phyloP scores from a whole-genome alignment of 2,113 vertebrate species.

The Campylomormyrus tamandua region DNA sequence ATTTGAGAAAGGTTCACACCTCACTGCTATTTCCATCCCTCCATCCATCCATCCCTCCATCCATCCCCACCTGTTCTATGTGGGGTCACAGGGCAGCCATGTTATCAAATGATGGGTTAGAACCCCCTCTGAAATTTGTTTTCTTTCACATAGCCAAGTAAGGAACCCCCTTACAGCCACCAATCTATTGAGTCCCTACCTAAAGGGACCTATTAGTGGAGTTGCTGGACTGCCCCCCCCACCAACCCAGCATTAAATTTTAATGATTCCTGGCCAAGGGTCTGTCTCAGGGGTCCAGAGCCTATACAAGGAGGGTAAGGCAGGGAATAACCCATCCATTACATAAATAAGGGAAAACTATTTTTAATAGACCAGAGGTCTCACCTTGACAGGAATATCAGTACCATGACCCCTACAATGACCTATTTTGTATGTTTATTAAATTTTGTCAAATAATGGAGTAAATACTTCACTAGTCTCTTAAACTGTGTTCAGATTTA shows the following conservation, averaged over 20 bases:
- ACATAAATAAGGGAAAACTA: background rate
- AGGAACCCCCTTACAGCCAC: background rate
- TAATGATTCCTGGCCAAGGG: background rate
- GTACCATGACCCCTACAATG: background rate
- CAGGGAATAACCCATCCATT: background rate
- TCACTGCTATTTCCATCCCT: background rate
- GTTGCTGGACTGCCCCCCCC: too few relatives aligned
- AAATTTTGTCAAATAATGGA: background rate
- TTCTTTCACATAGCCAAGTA: background rate
- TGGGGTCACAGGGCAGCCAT: background rate
- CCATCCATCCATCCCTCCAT: background rate
- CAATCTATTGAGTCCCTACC: too few relatives aligned
- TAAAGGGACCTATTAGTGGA: too few relatives aligned
- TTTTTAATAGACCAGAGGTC: background rate
- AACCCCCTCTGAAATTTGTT: background rate
- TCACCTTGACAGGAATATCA: background rate
- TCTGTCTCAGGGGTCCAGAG: background rate
- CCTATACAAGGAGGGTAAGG: background rate
- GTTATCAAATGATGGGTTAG: background rate
- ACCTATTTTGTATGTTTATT: background rate
- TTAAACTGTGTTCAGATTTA: background rate
- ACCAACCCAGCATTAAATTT: background rate
- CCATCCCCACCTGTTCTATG: background rate
- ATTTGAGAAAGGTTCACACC: background rate
- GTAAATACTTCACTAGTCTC: background rate